Evolutionary conservation across 1,140 invertebrate genomes (phyloP).

Genomic region (Nasonia longicornis): DNA sequence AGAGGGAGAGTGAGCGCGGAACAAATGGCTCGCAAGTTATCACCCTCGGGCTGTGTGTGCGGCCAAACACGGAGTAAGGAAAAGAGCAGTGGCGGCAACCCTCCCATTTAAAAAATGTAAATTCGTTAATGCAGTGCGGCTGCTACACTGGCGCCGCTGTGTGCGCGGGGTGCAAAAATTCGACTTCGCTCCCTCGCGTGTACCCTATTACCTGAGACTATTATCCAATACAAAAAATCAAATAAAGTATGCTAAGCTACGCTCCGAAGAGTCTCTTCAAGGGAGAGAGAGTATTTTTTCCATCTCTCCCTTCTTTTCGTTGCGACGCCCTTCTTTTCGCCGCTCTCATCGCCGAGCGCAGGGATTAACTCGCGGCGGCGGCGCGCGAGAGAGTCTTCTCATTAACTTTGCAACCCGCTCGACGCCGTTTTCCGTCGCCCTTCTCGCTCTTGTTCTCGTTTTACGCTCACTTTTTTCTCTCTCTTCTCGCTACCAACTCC

Average conservation of each 20-base stretch:
- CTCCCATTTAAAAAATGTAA: slow-evolving; percentile 71
- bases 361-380: slow-evolving; percentile 1
- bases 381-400: slow-evolving; percentile 44
- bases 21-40: slow-evolving; percentile 70
- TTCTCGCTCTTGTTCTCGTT: background rate
- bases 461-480: background rate
- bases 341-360: background rate
- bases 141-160: slow-evolving; percentile 11
- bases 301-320: slow-evolving; percentile 4
- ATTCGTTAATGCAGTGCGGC: slow-evolving; percentile 67
- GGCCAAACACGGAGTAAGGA: slow-evolving; percentile 37
- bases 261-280: slow-evolving; percentile 59
- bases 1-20: slow-evolving; percentile 47
- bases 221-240: slow-evolving; percentile 71
- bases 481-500: background rate
- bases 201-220: slow-evolving; percentile 66
- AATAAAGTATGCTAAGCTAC: slow-evolving; percentile 70
- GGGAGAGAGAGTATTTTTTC: slow-evolving; percentile 17
- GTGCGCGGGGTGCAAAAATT: slow-evolving; percentile 58
- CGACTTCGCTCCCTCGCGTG: slow-evolving; percentile 51
- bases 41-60: slow-evolving; percentile 52
- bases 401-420: slow-evolving; percentile 51
- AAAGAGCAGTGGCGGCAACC: slow-evolving; percentile 54
- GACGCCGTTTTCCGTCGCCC: background rate
- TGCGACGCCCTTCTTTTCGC: slow-evolving; percentile 30